Evolutionary conservation across 2,888 invertebrate species (phyloP).

Genomic region (Sussaba pulchella): DNA sequence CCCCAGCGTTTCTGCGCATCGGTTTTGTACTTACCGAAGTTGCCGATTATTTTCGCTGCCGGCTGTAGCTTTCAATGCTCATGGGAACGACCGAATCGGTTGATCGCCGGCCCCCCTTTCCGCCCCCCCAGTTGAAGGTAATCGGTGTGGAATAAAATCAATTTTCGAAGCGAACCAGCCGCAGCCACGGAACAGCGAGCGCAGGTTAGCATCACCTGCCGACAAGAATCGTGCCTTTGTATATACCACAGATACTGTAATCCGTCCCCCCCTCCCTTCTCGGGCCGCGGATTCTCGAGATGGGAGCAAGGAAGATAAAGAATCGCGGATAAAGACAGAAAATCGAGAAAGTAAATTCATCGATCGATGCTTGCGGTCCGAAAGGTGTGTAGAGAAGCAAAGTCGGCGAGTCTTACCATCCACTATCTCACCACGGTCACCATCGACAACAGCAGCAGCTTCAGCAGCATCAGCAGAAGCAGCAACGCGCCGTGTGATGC

Average conservation of each 20-base stretch:
- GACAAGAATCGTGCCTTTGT: conserved; percentile 31
- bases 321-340: background rate
- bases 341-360: conserved; percentile 54
- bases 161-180: conserved; percentile 56
- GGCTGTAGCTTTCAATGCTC: background rate
- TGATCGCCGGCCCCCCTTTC: too few species aligned
- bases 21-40: background rate
- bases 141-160: conserved; percentile 61
- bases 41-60: background rate
- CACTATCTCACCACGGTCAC: conserved; percentile 42
- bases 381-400: conserved; percentile 41
- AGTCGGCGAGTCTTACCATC: background rate
- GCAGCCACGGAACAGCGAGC: conserved; percentile 46
- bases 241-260: conserved; percentile 4
- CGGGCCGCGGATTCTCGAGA: conserved; percentile 15
- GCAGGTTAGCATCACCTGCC: conserved; percentile 50
- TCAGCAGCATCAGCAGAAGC: background rate
- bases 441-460: conserved; percentile 12
- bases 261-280: conserved; percentile 4
- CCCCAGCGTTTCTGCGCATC: background rate
- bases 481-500: conserved; percentile 34
- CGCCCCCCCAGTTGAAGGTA: conserved; percentile 43
- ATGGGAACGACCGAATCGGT: conserved; percentile 32
- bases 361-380: conserved; percentile 49
- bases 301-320: conserved; percentile 18